phyloP scores from a whole-genome alignment of 2,888 invertebrate species.

The Spodoptera littoralis region DNA sequence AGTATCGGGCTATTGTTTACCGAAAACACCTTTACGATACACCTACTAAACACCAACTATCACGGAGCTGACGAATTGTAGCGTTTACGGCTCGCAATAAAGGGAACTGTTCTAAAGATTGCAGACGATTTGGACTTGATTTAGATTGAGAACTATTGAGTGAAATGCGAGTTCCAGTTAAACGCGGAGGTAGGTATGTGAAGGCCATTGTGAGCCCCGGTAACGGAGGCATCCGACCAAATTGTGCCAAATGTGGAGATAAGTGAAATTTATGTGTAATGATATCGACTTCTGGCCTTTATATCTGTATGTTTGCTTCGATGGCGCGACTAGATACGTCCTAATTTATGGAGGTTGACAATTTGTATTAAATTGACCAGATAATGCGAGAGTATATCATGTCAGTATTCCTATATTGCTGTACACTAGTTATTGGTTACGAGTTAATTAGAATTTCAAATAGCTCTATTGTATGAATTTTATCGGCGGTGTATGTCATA shows the following conservation, averaged over 20 bases:
- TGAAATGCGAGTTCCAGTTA: constrained; percentile 52
- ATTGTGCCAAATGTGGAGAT: constrained; percentile 80
- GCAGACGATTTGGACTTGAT: constrained; percentile 52
- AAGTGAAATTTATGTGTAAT: constrained; percentile 84
- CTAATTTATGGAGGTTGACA: constrained; percentile 76
- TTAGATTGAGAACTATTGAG: constrained; percentile 53
- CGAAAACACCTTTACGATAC: not conserved
- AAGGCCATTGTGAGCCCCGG: constrained; percentile 54
- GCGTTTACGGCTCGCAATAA: constrained; percentile 43
- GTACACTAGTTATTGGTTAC: constrained; percentile 39
- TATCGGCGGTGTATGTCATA: constrained; percentile 43
- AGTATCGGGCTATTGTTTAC: not conserved
- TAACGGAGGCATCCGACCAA: constrained; percentile 68
- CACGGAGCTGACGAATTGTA: constrained; percentile 28
- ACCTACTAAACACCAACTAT: not conserved
- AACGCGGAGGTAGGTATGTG: constrained; percentile 52
- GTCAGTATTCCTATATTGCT: constrained; percentile 52
- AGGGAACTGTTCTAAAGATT: constrained; percentile 40
- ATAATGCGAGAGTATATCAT: constrained; percentile 65
- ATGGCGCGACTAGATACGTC: constrained; percentile 73
- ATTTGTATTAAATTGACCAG: constrained; percentile 74
- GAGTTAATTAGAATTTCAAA: constrained; percentile 57
- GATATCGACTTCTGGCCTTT: constrained; percentile 82
- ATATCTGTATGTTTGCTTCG: constrained; percentile 81
- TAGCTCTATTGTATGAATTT: constrained; percentile 50